phyloP scores from a whole-genome alignment of 2,888 invertebrate species.

The Sesamia inferens region DNA sequence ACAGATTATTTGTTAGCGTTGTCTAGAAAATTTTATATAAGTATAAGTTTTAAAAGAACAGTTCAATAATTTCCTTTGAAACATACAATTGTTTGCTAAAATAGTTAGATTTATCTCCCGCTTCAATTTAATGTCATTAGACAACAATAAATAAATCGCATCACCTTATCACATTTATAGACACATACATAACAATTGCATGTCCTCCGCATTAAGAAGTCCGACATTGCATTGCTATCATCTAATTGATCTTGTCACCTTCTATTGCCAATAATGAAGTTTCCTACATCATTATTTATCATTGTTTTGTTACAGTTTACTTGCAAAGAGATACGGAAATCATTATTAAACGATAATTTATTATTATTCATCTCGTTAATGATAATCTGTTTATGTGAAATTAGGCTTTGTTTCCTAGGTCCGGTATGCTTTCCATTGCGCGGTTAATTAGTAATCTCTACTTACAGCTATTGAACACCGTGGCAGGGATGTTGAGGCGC shows the following conservation, averaged over 20 bases:
- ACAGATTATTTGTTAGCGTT: not conserved
- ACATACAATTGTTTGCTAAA: conserved; percentile 2
- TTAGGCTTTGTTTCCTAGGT: conserved; percentile 54
- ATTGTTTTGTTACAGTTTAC: conserved; percentile 75
- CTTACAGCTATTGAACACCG: not conserved
- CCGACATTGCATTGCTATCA: conserved; percentile 51
- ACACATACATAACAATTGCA: conserved; percentile 53
- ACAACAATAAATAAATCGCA: conserved; percentile 40
- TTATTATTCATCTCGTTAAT: conserved; percentile 59
- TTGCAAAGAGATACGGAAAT: conserved; percentile 78
- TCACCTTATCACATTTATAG: conserved; percentile 41
- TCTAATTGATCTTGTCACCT: conserved; percentile 71
- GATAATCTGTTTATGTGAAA: conserved; percentile 60
- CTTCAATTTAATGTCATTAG: conserved; percentile 17
- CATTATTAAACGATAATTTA: conserved; percentile 67
- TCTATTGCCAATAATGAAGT: conserved; percentile 68
- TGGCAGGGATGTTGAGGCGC: too few relatives aligned
- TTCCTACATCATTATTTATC: conserved; percentile 73
- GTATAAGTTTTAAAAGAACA: not conserved
- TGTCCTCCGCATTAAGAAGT: conserved; percentile 61
- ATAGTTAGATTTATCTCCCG: not conserved
- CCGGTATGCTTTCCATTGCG: conserved; percentile 43
- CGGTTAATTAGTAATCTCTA: not conserved
- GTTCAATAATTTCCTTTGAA: not conserved
- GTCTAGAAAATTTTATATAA: not conserved